Evolutionary conservation across 2,888 invertebrate species (phyloP).

Genomic region (Melieria crassipennis): DNA sequence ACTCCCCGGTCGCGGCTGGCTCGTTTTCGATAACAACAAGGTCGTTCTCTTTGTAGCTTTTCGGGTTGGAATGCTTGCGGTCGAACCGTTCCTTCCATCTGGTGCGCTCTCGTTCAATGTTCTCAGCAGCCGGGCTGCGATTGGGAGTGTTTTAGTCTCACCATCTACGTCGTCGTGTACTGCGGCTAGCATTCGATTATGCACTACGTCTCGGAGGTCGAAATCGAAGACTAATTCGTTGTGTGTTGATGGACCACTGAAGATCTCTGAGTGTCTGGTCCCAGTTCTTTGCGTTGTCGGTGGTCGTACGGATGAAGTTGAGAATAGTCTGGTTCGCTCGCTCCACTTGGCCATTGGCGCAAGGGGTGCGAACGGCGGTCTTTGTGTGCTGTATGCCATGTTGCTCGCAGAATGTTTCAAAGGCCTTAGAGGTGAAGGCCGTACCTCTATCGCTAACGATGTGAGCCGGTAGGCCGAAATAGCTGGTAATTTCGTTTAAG

Average conservation of each 20-base stretch:
- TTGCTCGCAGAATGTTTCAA: slow-evolving; percentile 43
- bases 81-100: no score
- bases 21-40: not conserved
- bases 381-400: slow-evolving; percentile 46
- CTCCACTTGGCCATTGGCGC: slow-evolving; percentile 43
- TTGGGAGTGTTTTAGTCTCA: no score
- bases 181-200: slow-evolving; percentile 8
- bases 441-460: slow-evolving; percentile 47
- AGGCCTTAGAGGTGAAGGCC: slow-evolving; percentile 46
- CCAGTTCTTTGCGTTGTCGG: not conserved
- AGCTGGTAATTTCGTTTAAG: slow-evolving; percentile 37
- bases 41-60: not conserved
- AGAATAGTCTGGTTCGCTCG: slow-evolving; percentile 40
- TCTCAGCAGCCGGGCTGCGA: no score
- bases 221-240: slow-evolving; percentile 19
- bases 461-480: slow-evolving; percentile 35
- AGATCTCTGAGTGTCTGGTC: slow-evolving; percentile 6
- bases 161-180: not conserved
- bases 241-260: slow-evolving; percentile 3
- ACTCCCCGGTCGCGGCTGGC: not conserved
- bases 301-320: slow-evolving; percentile 38
- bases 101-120: not conserved
- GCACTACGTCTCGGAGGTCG: not conserved
- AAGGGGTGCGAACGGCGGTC: slow-evolving; percentile 45
- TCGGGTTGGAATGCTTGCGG: no score